Percentiles rank a stretch among this genome's conserved stretches.
phyloP scores from a whole-genome alignment of 37 sponge, comb jelly and placozoan species.

The Ianthella basta region DNA sequence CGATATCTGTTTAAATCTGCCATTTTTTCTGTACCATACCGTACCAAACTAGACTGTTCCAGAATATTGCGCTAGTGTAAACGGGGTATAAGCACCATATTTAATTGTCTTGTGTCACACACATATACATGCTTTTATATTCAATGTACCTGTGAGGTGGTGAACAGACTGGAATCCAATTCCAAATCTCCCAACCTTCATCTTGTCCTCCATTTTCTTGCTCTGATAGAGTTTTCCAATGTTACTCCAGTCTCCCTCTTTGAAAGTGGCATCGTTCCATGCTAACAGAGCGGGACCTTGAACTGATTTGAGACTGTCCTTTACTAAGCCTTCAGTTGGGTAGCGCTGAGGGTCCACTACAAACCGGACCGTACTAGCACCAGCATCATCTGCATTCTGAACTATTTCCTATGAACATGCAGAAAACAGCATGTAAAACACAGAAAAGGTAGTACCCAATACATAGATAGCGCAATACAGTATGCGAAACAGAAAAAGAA shows the following conservation, averaged over 20 bases:
- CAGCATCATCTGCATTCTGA: conserved; percentile 38
- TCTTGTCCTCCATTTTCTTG: conserved; percentile 59
- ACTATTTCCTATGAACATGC: conserved; percentile 9
- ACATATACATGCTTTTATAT: too few relatives aligned
- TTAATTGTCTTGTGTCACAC: too few relatives aligned
- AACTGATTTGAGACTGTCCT: neutral
- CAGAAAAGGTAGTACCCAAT: too few relatives aligned
- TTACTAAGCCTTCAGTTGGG: neutral
- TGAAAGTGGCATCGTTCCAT: conserved; percentile 74
- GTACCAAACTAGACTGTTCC: too few relatives aligned
- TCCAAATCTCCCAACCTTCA: conserved; percentile 86
- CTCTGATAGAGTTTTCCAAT: conserved; percentile 69
- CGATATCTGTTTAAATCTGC: too few relatives aligned
- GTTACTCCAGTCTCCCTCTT: conserved; percentile 76
- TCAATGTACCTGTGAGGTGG: conserved; percentile 76
- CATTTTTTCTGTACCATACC: too few relatives aligned
- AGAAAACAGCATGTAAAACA: neutral
- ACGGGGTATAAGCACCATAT: too few relatives aligned
- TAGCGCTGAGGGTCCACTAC: conserved; percentile 17
- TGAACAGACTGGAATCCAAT: conserved; percentile 86
- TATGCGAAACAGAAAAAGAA: too few relatives aligned
- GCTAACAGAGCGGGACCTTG: conserved; percentile 82
- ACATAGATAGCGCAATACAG: too few relatives aligned
- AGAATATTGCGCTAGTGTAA: too few relatives aligned
- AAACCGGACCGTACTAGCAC: neutral